phyloP scores from a whole-genome alignment of 1,140 invertebrate genomes.

The Condylostylus longicornis region DNA sequence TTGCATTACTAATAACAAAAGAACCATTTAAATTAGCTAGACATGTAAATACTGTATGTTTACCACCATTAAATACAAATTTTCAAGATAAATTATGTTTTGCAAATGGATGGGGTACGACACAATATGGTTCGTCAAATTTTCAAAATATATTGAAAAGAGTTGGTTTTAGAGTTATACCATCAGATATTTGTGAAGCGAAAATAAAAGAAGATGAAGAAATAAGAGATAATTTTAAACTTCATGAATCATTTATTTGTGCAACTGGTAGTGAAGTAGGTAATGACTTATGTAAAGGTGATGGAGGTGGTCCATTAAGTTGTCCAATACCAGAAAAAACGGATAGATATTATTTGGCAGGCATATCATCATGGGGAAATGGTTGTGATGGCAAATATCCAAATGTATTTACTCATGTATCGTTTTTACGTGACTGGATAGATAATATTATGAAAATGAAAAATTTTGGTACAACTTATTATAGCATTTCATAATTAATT shows the following conservation, averaged over 20 bases:
- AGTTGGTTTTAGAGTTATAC: conserved; percentile 46
- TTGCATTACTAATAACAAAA: conserved; percentile 49
- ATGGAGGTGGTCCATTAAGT: background rate
- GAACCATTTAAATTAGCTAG: conserved; percentile 38
- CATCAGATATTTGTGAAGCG: conserved; percentile 38
- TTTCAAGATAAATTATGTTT: conserved; percentile 35
- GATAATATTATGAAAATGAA: too few species aligned
- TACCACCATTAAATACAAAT: conserved; percentile 34
- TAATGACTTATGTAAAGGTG: background rate
- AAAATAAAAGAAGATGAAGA: too few species aligned
- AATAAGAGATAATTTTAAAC: background rate
- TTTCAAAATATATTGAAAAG: conserved; percentile 49
- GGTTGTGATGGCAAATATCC: too few species aligned
- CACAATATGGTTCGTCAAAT: conserved; percentile 42
- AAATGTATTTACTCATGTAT: too few species aligned
- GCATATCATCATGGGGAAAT: background rate
- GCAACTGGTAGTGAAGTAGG: background rate
- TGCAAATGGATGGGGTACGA: conserved; percentile 53
- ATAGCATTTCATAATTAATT: too few species aligned
- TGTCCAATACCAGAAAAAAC: background rate
- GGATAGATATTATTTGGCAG: background rate
- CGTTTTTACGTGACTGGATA: too few species aligned
- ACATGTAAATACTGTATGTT: conserved; percentile 51
- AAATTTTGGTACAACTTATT: too few species aligned
- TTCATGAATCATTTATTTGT: background rate